A percentile compares a stretch with the other conserved stretches of the same genome.
Evolutionary conservation across 1,140 invertebrate genomes (phyloP).

Genomic region (Pseudomyrmex concolor): DNA sequence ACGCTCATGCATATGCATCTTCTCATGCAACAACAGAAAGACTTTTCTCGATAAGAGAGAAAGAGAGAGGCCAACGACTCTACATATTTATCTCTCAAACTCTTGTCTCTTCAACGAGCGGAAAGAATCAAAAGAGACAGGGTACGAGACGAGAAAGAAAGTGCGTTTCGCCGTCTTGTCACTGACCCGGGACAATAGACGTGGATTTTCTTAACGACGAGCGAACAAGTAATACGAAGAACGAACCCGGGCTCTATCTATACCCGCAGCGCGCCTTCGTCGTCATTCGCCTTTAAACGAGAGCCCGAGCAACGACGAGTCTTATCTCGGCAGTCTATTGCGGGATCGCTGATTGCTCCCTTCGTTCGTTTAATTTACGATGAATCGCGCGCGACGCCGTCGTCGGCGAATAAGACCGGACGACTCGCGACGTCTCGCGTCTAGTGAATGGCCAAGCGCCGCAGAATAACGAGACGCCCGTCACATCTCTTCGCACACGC

Average conservation of each 20-base stretch:
- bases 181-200: constrained; percentile 69
- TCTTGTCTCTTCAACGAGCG: constrained; percentile 12
- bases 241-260: constrained; percentile 5
- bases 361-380: constrained; percentile 77
- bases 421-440: constrained; percentile 40
- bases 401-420: constrained; percentile 66
- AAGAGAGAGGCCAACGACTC: constrained; percentile 52
- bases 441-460: constrained; percentile 59
- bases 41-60: constrained; percentile 43
- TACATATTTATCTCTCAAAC: constrained; percentile 55
- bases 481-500: constrained; percentile 50
- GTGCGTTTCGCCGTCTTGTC: constrained; percentile 40
- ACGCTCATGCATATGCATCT: constrained; percentile 64
- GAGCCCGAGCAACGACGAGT: constrained; percentile 64
- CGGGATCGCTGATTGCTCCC: constrained; percentile 75
- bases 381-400: constrained; percentile 60
- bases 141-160: constrained; percentile 21
- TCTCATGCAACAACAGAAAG: constrained; percentile 35
- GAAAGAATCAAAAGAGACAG: background rate
- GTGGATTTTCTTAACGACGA: constrained; percentile 73
- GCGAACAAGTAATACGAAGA: constrained; percentile 48
- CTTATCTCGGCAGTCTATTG: constrained; percentile 73
- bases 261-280: constrained; percentile 10
- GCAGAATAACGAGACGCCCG: constrained; percentile 62
- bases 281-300: constrained; percentile 69